A percentile compares a stretch with the other conserved stretches of the same genome.
phyloP scores from a whole-genome alignment of 2,888 invertebrate species.

The Luperina nickerlii region DNA sequence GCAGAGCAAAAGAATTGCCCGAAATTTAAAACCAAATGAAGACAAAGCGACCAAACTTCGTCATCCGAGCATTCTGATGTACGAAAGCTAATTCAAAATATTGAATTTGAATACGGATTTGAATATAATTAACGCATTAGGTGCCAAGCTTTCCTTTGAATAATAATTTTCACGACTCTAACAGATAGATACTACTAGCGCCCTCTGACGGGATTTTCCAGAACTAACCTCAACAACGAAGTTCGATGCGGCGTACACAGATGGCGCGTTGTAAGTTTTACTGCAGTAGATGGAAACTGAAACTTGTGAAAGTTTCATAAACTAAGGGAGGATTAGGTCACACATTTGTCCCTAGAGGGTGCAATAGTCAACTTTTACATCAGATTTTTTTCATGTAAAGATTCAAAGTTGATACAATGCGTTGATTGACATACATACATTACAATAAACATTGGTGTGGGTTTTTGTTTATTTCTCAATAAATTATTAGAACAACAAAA shows the following conservation, averaged over 20 bases:
- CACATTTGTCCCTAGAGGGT: slow-evolving; percentile 52
- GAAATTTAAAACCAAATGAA: background rate
- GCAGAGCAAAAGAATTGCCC: background rate
- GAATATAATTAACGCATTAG: slow-evolving; percentile 45
- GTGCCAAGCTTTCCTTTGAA: slow-evolving; percentile 23
- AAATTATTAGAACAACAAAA: slow-evolving; percentile 3
- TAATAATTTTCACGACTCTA: slow-evolving; percentile 26
- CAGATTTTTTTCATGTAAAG: background rate
- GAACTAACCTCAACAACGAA: slow-evolving; percentile 24
- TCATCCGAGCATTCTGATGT: slow-evolving; percentile 18
- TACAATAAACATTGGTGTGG: slow-evolving; percentile 8
- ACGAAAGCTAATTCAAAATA: background rate
- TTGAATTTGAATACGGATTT: slow-evolving; percentile 24
- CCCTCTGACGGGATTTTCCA: slow-evolving; percentile 50
- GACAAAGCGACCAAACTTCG: slow-evolving; percentile 1
- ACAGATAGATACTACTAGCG: slow-evolving; percentile 29
- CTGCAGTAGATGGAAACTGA: slow-evolving; percentile 6
- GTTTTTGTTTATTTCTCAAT: background rate
- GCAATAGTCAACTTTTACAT: slow-evolving; percentile 38
- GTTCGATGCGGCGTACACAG: slow-evolving; percentile 45
- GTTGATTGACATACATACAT: slow-evolving; percentile 6
- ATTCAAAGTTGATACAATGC: background rate
- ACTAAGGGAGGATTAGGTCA: slow-evolving; percentile 11
- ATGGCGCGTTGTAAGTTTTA: slow-evolving; percentile 48
- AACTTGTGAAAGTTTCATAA: slow-evolving; percentile 3